These are phyloP conservation scores for Helicoverpa zea DNA, from an alignment of 1,140 invertebrate species.

Conservation along the genomic window DNA sequence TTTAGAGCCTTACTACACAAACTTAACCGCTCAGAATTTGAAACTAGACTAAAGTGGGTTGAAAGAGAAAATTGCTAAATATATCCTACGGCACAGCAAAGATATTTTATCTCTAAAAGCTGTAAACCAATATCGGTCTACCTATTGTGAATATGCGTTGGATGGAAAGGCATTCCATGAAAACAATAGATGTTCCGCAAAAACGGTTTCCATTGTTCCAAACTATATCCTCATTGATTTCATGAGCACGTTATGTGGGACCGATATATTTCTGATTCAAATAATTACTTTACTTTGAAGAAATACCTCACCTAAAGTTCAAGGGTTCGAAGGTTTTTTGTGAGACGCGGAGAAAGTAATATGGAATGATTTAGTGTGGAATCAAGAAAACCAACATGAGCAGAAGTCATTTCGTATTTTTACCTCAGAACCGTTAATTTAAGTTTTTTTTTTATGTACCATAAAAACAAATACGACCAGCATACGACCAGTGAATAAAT, in stretches of 20 bases:
- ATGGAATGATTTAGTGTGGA: no score
- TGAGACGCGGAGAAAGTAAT: no score
- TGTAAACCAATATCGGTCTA: slow-evolving; percentile 71
- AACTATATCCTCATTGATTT: slow-evolving; percentile 13
- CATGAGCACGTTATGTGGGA: neutral
- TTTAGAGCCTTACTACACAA: neutral
- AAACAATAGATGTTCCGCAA: slow-evolving; percentile 73
- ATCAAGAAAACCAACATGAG: no score
- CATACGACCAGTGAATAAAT: neutral
- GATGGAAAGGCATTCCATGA: slow-evolving; percentile 69
- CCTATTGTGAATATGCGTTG: slow-evolving; percentile 69
- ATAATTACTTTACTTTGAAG: neutral
- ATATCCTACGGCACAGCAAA: slow-evolving; percentile 17
- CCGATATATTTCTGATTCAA: neutral
- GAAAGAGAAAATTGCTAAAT: slow-evolving; percentile 11
- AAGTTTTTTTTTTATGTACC: neutral
- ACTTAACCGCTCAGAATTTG: slow-evolving; percentile 2
- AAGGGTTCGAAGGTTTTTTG: no score
- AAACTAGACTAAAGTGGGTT: slow-evolving; percentile 27
- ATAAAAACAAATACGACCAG: neutral
- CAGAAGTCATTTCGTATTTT: no score
- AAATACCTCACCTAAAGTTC: no score
- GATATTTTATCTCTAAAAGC: slow-evolving; percentile 64
- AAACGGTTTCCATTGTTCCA: slow-evolving; percentile 71
- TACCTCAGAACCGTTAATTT: no score